Percentiles rank a stretch among this genome's conserved stretches.
These are phyloP conservation scores for Odontomachus brunneus DNA, from an alignment of 1,140 invertebrate genomes.

Conservation along the genomic window DNA sequence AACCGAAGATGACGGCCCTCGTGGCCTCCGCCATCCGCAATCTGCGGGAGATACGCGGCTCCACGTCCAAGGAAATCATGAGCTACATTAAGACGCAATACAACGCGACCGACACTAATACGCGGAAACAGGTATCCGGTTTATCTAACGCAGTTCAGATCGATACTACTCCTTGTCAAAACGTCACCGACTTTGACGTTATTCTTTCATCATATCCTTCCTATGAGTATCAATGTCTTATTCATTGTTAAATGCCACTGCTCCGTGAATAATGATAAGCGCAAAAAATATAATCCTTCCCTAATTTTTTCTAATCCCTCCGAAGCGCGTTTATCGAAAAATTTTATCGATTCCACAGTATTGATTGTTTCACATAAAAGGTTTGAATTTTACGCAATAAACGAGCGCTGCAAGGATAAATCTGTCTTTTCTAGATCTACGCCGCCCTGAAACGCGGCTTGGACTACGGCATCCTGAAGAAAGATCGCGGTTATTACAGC, in stretches of 20 bases:
- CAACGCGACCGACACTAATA: constrained; percentile 61
- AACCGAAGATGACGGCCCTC: constrained; percentile 78
- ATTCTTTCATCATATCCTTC: not conserved
- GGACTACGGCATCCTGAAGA: constrained; percentile 80
- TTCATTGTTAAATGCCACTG: too few relatives aligned
- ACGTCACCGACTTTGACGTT: too few relatives aligned
- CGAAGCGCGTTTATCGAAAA: too few relatives aligned
- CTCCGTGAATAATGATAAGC: too few relatives aligned
- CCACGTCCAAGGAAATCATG: constrained; percentile 81
- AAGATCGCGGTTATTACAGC: constrained; percentile 74
- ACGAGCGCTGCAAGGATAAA: not conserved
- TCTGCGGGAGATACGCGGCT: constrained; percentile 79
- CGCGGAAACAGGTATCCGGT: constrained; percentile 76
- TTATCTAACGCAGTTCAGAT: not conserved
- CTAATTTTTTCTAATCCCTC: not conserved
- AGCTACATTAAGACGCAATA: constrained; percentile 80
- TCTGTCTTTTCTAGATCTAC: constrained; percentile 71
- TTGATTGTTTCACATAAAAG: not conserved
- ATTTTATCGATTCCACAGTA: not conserved
- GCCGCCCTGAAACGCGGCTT: constrained; percentile 80
- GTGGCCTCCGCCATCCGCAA: constrained; percentile 80
- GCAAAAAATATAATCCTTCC: too few relatives aligned
- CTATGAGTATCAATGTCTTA: too few relatives aligned
- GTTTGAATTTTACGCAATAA: too few relatives aligned
- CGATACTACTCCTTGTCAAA: not conserved